Percentiles rank a stretch among this genome's conserved stretches.
Conservation (phyloP, 1,140 invertebrate genomes). For the Nymphalis io region DNA sequence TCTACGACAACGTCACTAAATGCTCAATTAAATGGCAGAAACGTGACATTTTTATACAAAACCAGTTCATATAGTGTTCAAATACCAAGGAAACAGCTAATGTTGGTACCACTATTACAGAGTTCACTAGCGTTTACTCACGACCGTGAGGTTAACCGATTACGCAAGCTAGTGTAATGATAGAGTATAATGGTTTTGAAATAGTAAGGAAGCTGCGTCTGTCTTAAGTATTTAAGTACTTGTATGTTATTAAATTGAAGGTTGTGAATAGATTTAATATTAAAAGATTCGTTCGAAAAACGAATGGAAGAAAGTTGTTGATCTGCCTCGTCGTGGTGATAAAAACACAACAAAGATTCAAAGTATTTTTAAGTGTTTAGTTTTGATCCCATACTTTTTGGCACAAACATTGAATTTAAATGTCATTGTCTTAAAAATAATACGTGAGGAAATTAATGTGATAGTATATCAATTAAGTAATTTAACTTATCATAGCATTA, state of each 20-base stretch:
- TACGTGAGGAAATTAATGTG: too few relatives aligned
- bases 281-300: too few relatives aligned
- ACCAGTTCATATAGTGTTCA: conserved; percentile 31
- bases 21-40: conserved; percentile 30
- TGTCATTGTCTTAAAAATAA: too few relatives aligned
- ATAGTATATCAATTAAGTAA: too few relatives aligned
- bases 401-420: too few relatives aligned
- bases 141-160: conserved; percentile 30
- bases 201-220: background rate
- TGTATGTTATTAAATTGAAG: background rate
- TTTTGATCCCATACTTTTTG: too few relatives aligned
- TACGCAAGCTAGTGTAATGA: conserved; percentile 26
- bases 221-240: background rate
- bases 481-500: too few relatives aligned
- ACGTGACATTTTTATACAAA: conserved; percentile 34
- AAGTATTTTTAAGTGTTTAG: too few relatives aligned
- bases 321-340: too few relatives aligned
- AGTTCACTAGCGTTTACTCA: conserved; percentile 31
- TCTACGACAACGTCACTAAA: background rate
- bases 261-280: too few relatives aligned
- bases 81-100: conserved; percentile 37
- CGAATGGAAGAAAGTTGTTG: too few relatives aligned
- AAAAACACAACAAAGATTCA: too few relatives aligned
- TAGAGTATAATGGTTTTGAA: conserved; percentile 6
- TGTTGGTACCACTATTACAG: conserved; percentile 28